phyloP scores from a whole-genome alignment of 2,113 vertebrate species.

The Hippolais icterina region DNA sequence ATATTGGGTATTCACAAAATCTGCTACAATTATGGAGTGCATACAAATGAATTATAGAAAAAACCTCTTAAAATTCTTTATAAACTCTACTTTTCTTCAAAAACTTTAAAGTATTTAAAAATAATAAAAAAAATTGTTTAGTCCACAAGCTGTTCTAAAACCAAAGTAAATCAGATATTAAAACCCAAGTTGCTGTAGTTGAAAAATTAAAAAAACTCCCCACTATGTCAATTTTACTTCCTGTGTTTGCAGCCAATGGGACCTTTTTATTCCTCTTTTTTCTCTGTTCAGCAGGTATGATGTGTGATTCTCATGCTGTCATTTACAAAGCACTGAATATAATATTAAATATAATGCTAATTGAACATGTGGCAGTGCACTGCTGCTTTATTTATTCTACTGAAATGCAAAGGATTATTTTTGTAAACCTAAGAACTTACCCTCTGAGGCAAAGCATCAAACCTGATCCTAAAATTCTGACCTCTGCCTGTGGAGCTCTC shows the following conservation, averaged over 20 bases:
- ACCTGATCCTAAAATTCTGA: neutral
- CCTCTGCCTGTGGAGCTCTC: neutral
- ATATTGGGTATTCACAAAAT: neutral
- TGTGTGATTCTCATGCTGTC: neutral
- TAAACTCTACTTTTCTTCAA: neutral
- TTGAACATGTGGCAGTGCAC: rapidly evolving
- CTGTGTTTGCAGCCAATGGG: neutral
- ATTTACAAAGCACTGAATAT: neutral
- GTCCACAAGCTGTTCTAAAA: neutral
- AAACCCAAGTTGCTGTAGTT: neutral
- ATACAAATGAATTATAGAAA: neutral
- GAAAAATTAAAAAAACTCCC: neutral
- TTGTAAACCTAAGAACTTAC: neutral
- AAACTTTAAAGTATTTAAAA: neutral
- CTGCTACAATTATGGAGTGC: neutral
- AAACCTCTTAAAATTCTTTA: neutral
- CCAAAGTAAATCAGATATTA: neutral
- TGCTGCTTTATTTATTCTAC: neutral
- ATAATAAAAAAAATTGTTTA: neutral
- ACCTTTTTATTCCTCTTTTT: neutral
- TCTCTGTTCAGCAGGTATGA: neutral
- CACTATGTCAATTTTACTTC: neutral
- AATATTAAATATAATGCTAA: neutral
- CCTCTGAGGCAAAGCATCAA: neutral
- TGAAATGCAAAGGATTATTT: neutral